phyloP scores from a whole-genome alignment of 1,140 invertebrate species.

The Hyles euphorbiae region DNA sequence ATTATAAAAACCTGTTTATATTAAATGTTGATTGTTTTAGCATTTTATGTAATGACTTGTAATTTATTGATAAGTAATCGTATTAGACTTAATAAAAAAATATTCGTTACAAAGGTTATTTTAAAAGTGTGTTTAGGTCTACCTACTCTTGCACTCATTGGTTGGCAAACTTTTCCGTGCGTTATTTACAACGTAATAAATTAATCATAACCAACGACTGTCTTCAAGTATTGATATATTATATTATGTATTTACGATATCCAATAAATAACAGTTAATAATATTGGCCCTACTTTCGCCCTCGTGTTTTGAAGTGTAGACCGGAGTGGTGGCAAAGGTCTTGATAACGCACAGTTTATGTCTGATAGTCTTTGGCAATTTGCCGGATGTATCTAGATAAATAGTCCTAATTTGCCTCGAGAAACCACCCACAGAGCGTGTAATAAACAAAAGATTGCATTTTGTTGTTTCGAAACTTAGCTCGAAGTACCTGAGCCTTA shows the following conservation, averaged over 20 bases:
- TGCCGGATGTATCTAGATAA: slow-evolving; percentile 44
- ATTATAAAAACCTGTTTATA: too few species aligned
- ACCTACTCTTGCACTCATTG: too few species aligned
- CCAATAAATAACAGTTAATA: slow-evolving; percentile 30
- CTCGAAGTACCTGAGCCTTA: too few species aligned
- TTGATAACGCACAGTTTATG: slow-evolving; percentile 34
- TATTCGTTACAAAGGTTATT: too few species aligned
- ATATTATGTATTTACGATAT: slow-evolving; percentile 17
- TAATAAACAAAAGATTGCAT: background rate
- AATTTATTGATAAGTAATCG: too few species aligned
- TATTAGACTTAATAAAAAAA: too few species aligned
- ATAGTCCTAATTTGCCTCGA: slow-evolving; percentile 27
- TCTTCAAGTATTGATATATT: slow-evolving; percentile 19
- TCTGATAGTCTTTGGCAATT: slow-evolving; percentile 43
- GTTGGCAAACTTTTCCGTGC: too few species aligned
- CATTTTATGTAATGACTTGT: too few species aligned
- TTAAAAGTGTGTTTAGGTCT: too few species aligned
- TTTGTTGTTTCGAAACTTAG: background rate
- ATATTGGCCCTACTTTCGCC: slow-evolving; percentile 35
- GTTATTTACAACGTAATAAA: slow-evolving; percentile 3
- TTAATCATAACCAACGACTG: slow-evolving; percentile 14
- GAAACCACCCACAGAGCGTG: slow-evolving; percentile 17
- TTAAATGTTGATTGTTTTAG: too few species aligned
- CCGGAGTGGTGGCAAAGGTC: slow-evolving; percentile 41
- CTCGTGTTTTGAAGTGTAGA: slow-evolving; percentile 33